Evolutionary conservation across 1,140 invertebrate genomes (phyloP).

Genomic region (Pararge aegeria): DNA sequence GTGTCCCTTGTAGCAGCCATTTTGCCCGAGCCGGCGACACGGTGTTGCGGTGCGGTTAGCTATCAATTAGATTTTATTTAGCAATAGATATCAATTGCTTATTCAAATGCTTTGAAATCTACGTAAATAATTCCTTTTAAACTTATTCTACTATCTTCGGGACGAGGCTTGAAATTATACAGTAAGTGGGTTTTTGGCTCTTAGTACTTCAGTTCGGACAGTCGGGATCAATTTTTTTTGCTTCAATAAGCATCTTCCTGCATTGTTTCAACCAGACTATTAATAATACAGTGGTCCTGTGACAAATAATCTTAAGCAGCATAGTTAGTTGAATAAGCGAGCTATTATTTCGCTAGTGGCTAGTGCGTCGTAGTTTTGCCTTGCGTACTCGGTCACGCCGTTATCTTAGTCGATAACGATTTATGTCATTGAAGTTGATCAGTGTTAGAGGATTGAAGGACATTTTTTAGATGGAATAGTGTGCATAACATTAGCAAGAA

Average conservation of each 20-base stretch:
- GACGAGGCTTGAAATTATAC: conserved; percentile 10
- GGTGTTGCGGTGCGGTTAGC: conserved; percentile 66
- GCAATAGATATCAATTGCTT: conserved; percentile 14
- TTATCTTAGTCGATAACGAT: conserved; percentile 68
- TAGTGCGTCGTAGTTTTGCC: conserved; percentile 72
- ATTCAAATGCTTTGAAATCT: conserved; percentile 22
- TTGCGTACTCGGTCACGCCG: conserved; percentile 52
- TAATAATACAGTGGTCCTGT: neutral
- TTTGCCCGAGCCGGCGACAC: conserved; percentile 79
- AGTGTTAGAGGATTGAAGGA: conserved; percentile 4
- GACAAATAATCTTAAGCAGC: neutral
- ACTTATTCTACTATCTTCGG: neutral
- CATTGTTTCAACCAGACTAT: conserved; percentile 1
- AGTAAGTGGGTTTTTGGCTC: conserved; percentile 27
- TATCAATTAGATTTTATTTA: conserved; percentile 24
- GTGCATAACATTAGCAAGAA: neutral
- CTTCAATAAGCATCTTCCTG: conserved; percentile 7
- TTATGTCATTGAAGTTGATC: conserved; percentile 40
- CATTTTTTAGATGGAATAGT: neutral
- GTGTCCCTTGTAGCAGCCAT: conserved; percentile 79
- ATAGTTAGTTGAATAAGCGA: neutral
- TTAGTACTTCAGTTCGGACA: conserved; percentile 6
- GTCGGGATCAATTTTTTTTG: conserved; percentile 13
- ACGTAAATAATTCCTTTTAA: neutral
- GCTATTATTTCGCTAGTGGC: conserved; percentile 42